Evolutionary conservation across 2,113 vertebrate genomes (phyloP).

Genomic region (Rhombomys opimus): DNA sequence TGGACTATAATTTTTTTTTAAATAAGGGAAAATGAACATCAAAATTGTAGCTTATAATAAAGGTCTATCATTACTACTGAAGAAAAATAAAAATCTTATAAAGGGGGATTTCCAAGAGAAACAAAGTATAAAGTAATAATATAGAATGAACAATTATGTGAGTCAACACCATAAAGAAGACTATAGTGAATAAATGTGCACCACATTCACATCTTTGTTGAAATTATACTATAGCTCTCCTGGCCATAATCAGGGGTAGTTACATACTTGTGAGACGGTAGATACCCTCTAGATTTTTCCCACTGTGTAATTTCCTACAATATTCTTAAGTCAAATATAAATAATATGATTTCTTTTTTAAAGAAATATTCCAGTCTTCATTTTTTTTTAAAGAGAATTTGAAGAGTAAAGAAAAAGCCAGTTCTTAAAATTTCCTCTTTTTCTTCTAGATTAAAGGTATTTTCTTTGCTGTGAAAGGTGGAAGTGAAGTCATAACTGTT

Average conservation of each 20-base stretch:
- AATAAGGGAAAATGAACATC: not conserved
- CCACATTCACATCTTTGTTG: not conserved
- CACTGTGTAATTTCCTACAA: not conserved
- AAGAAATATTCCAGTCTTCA: not conserved
- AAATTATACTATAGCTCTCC: not conserved
- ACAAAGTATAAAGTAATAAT: not conserved
- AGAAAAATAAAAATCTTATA: not conserved
- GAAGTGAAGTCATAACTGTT: conserved; percentile 36
- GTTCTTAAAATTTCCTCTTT: conserved; percentile 26
- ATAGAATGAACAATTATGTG: not conserved
- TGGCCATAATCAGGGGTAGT: not conserved
- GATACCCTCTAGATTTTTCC: not conserved
- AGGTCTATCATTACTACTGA: not conserved
- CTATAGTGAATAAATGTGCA: not conserved
- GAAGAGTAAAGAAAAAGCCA: not conserved
- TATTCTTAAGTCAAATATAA: not conserved
- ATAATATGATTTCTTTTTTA: not conserved
- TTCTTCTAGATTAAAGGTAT: conserved; percentile 59
- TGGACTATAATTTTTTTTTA: too few relatives aligned
- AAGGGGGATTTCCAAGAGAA: not conserved
- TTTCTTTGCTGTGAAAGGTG: conserved; percentile 25
- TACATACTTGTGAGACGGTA: not conserved
- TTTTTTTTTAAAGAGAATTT: not conserved
- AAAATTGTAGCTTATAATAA: not conserved
- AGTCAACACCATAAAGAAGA: not conserved